Evolutionary conservation across 2,113 vertebrate species (phyloP).

Genomic region (Cyanistes caeruleus): DNA sequence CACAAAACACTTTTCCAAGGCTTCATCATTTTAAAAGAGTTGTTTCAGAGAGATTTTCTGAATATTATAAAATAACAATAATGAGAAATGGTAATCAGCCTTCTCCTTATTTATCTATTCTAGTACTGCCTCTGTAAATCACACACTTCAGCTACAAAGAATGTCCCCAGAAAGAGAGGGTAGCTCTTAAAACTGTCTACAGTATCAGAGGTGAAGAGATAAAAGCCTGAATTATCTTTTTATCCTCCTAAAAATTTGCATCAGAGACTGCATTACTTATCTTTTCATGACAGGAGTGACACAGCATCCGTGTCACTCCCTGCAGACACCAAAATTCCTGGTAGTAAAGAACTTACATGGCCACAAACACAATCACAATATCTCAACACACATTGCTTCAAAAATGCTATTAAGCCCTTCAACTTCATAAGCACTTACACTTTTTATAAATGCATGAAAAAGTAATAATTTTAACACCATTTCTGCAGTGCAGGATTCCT

Average conservation of each 20-base stretch:
- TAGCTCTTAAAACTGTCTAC: neutral
- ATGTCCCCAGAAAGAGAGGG: neutral
- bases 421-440: neutral
- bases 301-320: slow-evolving; percentile 26
- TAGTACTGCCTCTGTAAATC: neutral
- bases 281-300: neutral
- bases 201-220: neutral
- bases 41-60: neutral
- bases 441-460: slow-evolving; percentile 20
- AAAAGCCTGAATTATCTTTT: neutral
- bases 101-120: neutral
- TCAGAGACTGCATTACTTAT: slow-evolving; percentile 16
- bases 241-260: slow-evolving; percentile 22
- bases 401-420: neutral
- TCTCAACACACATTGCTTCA: neutral
- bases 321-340: neutral
- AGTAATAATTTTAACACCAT: neutral
- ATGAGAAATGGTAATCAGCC: neutral
- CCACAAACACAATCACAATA: slow-evolving; percentile 30
- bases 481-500: slow-evolving; percentile 14
- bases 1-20: neutral
- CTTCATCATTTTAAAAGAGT: neutral
- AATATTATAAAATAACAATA: neutral
- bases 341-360: slow-evolving; percentile 26
- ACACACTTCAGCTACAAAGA: neutral